These are phyloP conservation scores for Epinotia brunnichana DNA, from an alignment of 2,888 invertebrate species.

Conservation along the genomic window DNA sequence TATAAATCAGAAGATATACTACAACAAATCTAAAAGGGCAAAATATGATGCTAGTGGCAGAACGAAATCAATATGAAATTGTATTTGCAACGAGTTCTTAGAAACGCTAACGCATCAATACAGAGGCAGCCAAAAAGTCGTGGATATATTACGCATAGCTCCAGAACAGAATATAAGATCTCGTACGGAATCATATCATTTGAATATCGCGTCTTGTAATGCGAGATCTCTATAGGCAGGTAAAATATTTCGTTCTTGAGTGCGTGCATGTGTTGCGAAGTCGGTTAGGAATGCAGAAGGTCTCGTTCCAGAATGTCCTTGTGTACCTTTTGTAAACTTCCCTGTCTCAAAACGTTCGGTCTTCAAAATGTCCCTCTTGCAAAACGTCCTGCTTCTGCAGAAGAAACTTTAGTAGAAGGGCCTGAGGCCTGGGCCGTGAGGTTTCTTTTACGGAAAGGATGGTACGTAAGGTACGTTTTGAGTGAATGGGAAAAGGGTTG, in stretches of 20 bases:
- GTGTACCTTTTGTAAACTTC: no score
- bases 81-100: slow-evolving; percentile 13
- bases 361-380: no score
- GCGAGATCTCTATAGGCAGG: slow-evolving; percentile 1
- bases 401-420: no score
- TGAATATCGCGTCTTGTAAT: slow-evolving; percentile 33
- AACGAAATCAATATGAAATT: slow-evolving; percentile 30
- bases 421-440: no score
- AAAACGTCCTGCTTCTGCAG: no score
- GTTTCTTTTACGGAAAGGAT: no score
- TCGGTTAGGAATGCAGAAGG: no score
- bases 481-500: no score
- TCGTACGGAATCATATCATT: slow-evolving; percentile 31
- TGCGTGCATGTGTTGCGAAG: neutral
- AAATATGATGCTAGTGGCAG: neutral
- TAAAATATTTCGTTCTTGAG: neutral
- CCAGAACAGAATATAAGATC: slow-evolving; percentile 18
- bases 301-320: no score
- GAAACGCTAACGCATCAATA: slow-evolving; percentile 15
- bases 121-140: slow-evolving; percentile 15
- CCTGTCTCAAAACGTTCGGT: no score
- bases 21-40: neutral
- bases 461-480: no score
- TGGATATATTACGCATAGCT: slow-evolving; percentile 23
- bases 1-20: neutral